Evolutionary conservation across 1,140 invertebrate species (phyloP), one percentile per base, ranked within the genome.

Genomic region (Zaprionus vittiger): DNA sequence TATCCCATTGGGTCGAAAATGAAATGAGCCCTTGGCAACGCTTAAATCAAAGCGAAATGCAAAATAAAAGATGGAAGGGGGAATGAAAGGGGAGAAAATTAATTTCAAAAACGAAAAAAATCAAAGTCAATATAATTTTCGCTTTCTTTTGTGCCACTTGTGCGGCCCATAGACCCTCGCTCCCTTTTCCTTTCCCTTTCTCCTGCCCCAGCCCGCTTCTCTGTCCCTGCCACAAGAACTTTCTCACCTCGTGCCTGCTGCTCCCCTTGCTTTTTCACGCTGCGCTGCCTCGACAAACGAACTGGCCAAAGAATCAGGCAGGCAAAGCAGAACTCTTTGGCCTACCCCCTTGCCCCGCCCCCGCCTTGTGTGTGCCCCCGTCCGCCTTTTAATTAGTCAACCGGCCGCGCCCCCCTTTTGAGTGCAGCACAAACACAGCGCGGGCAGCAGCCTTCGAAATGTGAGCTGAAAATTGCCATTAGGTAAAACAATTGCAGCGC

Each of bases 101-200:
- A 76, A 83, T 73, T 85, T 82, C 15, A 17, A 17, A n/a, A 47
- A 14, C 22, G 47, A 52, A 72, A 60, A 77, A 80, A 80, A 89
- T 89, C 84, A 89, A 89, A 89, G 85, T 89, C 84, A 89, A 89
- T 90, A 89, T 73, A 84, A 89, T 84, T 89, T 47, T 90, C 79
- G 71, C 79, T 89, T 89, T 89, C 79, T 75, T 84, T 74, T 76
- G 41, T 80, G 75, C 66, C 78, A 73, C 78, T 80, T 62, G 63
- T 64, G 41, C 41, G 0, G 34, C 5, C 54, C n/a, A 47, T 17
- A 9, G 11, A 66, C 22, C 37, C 24, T 24, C 15, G 49, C 14
- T 17, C 11, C 20, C n/a, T 31, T 11, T n/a, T 5, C n/a, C 3
- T 5, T 11, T 9, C 31, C 61, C 37, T n/a, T 15, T 20, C 12